Percentiles rank a stretch among this genome's conserved stretches.
These are phyloP conservation scores for Lichenostomus cassidix DNA, from an alignment of 2,113 vertebrate genomes.

Conservation along the genomic window DNA sequence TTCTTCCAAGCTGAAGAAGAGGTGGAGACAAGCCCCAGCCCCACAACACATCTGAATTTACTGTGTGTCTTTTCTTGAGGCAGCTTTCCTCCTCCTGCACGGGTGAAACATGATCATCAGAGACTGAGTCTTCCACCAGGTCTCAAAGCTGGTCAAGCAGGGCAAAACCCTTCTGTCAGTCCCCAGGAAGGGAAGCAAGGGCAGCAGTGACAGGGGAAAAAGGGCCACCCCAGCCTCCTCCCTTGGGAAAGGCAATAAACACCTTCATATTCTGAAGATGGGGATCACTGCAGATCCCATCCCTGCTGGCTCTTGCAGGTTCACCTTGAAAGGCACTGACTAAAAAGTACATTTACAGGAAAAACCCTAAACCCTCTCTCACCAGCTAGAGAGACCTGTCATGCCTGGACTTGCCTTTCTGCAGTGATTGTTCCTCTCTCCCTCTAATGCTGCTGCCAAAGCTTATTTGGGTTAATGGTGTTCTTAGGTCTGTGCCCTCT, in stretches of 20 bases:
- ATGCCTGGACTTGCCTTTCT: background rate
- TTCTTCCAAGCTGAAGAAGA: background rate
- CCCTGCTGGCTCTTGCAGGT: background rate
- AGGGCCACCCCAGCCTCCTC: background rate
- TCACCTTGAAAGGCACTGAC: background rate
- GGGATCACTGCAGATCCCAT: background rate
- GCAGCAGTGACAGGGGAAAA: background rate
- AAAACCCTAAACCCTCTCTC: background rate
- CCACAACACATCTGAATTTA: background rate
- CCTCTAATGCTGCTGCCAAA: background rate
- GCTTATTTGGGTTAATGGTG: background rate
- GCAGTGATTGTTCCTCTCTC: background rate
- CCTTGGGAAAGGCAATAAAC: background rate
- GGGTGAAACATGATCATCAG: rapidly evolving
- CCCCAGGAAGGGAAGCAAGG: background rate
- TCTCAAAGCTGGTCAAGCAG: background rate
- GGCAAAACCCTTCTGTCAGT: background rate
- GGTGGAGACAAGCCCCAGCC: background rate
- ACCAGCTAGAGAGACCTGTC: background rate
- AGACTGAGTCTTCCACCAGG: background rate
- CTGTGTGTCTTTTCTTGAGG: background rate
- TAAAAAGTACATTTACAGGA: background rate
- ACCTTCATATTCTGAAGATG: background rate
- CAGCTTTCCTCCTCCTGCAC: background rate
- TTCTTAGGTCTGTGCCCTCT: background rate